Evolutionary conservation across 92 coral and sea anemone genomes (phyloP), one percentile per base, ranked within the genome.

Genomic region (Paramuricea clavata): DNA sequence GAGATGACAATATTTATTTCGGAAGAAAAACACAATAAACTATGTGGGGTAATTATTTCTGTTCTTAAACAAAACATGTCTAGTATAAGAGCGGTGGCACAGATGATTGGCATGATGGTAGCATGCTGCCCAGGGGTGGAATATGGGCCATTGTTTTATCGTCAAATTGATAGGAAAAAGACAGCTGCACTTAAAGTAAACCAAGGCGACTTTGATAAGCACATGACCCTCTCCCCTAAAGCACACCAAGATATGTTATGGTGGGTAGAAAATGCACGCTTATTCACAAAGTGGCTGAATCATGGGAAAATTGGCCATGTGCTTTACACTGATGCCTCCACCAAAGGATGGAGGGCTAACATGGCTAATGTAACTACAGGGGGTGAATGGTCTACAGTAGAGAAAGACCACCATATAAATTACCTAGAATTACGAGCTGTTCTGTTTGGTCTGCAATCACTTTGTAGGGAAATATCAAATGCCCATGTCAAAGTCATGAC

Each of bases 101-200:
- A 87, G 49, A 19, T 86, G 21, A 65, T 86, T 81, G 83, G 93
- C 41, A 81, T 72, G 87, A 85, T 85, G 87, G 90, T 90, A 54
- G 82, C 90, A 43, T 30, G 78, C 71, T 70, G 80, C 60, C 88
- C 81, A 4, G 90, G 80, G 34, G 76, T 86, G 27, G 79, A 74
- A 35, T 65, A 80, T 23, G 76, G 90, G 74, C 76, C 52, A 71
- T 74, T 72, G 65, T 61, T 69, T 52, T 79, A 80, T 54, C 33
- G 57, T 23, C 78, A 65, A 75, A 43, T 87, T 61, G 73, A 80
- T 31, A 79, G 81, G 74, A 88, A 87, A 83, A 88, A 59, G n/a
- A 49, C 64, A 47, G 78, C 39, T 36, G 83, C 87, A 49, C 47
- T 71, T 11, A 83, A 69, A n/a, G 68, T 43, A 12, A 17, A 0